Percentiles rank a stretch among this genome's conserved stretches.
These are phyloP conservation scores for Dolichopus griseipennis DNA, from an alignment of 2,888 invertebrate genomes.

Conservation along the genomic window DNA sequence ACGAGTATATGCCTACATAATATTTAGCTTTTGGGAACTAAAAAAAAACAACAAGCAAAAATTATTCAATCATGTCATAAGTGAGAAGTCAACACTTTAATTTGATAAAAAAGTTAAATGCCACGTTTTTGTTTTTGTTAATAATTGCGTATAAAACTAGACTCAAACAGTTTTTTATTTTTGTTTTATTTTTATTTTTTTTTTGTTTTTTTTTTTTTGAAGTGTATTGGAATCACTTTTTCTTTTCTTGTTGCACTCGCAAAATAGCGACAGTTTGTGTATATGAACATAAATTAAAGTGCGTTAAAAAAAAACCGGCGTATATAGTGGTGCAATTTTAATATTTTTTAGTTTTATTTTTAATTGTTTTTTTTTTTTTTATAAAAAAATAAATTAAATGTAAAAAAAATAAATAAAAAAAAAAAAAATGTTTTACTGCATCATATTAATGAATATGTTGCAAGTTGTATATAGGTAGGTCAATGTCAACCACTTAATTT, in stretches of 20 bases:
- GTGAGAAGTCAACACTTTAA: constrained; percentile 5
- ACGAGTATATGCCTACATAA: no score
- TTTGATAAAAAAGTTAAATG: background rate
- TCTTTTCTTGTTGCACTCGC: background rate
- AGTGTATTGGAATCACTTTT: background rate
- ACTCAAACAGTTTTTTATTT: background rate
- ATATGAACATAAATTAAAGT: background rate
- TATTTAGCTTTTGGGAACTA: no score
- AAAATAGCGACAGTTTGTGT: background rate
- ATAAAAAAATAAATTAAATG: background rate
- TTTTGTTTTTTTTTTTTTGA: background rate
- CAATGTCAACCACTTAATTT: background rate
- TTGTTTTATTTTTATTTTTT: background rate
- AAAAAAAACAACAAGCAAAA: no score
- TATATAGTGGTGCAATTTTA: background rate
- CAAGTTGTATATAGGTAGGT: background rate
- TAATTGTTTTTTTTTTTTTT: no score
- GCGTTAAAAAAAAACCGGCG: background rate
- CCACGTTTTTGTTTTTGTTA: background rate
- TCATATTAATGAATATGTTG: background rate
- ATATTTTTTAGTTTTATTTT: background rate
- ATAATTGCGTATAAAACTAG: background rate
- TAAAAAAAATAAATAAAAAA: background rate
- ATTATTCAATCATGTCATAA: background rate
- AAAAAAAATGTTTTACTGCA: background rate